Conservation (phyloP, 2,888 invertebrate species). For the Lagria hirta region DNA sequence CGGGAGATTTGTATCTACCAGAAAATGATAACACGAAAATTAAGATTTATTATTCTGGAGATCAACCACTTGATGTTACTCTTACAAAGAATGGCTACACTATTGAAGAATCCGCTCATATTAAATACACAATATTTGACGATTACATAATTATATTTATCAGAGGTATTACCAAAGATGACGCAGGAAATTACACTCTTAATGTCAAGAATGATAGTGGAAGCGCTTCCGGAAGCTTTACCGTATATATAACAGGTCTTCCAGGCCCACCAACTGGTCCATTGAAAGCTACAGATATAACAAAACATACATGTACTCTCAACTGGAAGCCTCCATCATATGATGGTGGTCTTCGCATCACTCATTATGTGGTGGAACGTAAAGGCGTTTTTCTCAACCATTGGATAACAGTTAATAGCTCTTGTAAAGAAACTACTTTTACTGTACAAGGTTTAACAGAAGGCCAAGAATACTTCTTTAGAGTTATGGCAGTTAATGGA, state of each 20-base stretch:
- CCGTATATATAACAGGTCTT: conserved; percentile 85
- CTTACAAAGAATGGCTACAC: conserved; percentile 81
- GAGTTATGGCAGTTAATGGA: conserved; percentile 96
- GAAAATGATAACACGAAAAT: conserved; percentile 97
- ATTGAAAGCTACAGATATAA: conserved; percentile 83
- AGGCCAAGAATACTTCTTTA: conserved; percentile 95
- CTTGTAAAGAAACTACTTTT: conserved; percentile 80
- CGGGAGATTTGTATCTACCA: conserved; percentile 84
- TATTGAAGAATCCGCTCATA: conserved; percentile 73
- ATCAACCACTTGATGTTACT: conserved; percentile 89
- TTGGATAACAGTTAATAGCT: conserved; percentile 88
- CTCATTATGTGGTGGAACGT: conserved; percentile 94
- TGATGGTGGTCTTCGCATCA: conserved; percentile 89
- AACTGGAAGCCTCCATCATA: conserved; percentile 93
- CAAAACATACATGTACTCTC: conserved; percentile 87
- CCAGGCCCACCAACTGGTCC: conserved; percentile 96
- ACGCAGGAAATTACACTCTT: conserved; percentile 87
- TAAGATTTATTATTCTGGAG: conserved; percentile 95
- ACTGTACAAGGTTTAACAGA: conserved; percentile 94
- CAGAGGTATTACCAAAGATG: conserved; percentile 85
- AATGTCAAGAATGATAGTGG: conserved; percentile 92
- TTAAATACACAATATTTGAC: conserved; percentile 92
- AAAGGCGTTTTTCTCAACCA: conserved; percentile 83
- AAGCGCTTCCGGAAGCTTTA: conserved; percentile 78
- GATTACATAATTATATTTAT: conserved; percentile 96